A percentile compares a stretch with the other conserved stretches of the same genome.
Conservation (phyloP, 2,888 invertebrate species). For the Ochropleura leucogaster region DNA sequence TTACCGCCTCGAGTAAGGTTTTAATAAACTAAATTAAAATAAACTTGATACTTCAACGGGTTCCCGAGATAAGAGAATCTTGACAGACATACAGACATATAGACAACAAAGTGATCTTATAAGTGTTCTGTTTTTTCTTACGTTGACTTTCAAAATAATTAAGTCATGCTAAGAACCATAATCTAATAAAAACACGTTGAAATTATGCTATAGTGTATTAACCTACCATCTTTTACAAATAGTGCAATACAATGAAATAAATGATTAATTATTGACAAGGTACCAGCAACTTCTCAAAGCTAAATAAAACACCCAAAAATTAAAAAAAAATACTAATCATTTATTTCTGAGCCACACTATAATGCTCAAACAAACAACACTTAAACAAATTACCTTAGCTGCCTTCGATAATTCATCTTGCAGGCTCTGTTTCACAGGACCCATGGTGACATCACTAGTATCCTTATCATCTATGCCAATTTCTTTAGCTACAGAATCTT, state of each 20-base stretch:
- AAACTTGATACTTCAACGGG: too few relatives aligned
- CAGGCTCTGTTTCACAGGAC: constrained; percentile 92
- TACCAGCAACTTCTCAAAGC: background rate
- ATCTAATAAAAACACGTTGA: background rate
- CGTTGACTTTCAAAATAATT: background rate
- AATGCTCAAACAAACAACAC: constrained; percentile 56
- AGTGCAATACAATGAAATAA: background rate
- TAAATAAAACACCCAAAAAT: constrained; percentile 49
- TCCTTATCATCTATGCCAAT: constrained; percentile 89
- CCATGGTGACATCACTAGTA: constrained; percentile 88
- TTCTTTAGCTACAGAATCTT: constrained; percentile 92
- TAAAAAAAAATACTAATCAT: constrained; percentile 63
- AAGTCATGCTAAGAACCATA: background rate
- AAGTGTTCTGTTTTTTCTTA: too few relatives aligned
- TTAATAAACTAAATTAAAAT: too few relatives aligned
- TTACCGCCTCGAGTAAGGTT: too few relatives aligned
- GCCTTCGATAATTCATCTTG: constrained; percentile 94
- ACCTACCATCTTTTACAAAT: too few relatives aligned
- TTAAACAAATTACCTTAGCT: constrained; percentile 90
- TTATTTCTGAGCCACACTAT: constrained; percentile 75
- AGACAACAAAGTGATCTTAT: too few relatives aligned
- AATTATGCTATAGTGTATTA: too few relatives aligned
- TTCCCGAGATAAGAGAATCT: too few relatives aligned
- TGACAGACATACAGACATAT: too few relatives aligned
- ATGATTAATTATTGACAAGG: background rate